These are phyloP conservation scores for Rhinella marina DNA, from an alignment of 2,797 vertebrate genomes.

Conservation along the genomic window DNA sequence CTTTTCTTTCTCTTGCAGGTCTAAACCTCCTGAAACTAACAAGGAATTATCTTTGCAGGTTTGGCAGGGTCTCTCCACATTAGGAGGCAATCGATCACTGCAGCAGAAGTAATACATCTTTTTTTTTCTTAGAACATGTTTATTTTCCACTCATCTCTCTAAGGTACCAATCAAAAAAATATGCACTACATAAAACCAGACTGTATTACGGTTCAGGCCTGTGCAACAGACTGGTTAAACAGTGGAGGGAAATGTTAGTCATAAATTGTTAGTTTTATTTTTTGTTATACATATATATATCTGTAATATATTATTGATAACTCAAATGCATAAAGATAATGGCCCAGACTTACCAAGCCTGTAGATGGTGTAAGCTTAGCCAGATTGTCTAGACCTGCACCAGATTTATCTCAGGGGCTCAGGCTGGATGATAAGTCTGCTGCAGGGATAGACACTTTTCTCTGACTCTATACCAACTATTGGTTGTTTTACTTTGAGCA, in stretches of 20 bases:
- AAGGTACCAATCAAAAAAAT: constrained; percentile 34
- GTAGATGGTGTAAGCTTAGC: too few species aligned
- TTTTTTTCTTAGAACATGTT: constrained; percentile 48
- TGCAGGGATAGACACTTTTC: too few species aligned
- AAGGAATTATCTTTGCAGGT: constrained; percentile 48
- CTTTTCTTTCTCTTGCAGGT: constrained; percentile 5
- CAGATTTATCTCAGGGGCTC: too few species aligned
- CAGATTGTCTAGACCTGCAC: too few species aligned
- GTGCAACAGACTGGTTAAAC: background rate
- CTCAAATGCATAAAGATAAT: background rate
- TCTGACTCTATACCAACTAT: too few species aligned
- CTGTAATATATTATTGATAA: background rate
- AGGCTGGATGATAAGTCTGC: too few species aligned
- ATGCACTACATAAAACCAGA: constrained; percentile 31
- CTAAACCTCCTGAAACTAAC: constrained; percentile 38
- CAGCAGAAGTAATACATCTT: constrained; percentile 42
- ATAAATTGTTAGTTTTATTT: background rate
- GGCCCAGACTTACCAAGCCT: too few species aligned
- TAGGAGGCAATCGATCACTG: constrained; percentile 52
- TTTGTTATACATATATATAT: background rate
- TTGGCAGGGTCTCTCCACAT: constrained; percentile 50
- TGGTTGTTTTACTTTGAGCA: too few species aligned
- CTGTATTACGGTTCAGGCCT: background rate
- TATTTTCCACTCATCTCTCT: constrained; percentile 45
- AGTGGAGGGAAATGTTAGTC: background rate